These are phyloP conservation scores for Melanchra persicariae DNA, from an alignment of 2,888 invertebrate species.

Conservation along the genomic window DNA sequence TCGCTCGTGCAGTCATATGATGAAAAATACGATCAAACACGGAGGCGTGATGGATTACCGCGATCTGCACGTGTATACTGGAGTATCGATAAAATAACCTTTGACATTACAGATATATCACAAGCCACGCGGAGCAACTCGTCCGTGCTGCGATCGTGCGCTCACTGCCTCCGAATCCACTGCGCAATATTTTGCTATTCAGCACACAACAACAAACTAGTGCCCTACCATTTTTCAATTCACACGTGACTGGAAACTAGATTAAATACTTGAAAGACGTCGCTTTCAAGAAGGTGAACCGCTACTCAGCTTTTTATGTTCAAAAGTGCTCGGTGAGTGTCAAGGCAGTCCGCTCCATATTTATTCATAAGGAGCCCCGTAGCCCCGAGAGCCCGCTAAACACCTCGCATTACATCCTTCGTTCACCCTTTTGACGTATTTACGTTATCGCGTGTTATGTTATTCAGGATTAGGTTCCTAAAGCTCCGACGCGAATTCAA, in stretches of 20 bases:
- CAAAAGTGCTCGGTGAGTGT: conserved; percentile 60
- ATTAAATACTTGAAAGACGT: conserved; percentile 71
- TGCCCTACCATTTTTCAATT: conserved; percentile 83
- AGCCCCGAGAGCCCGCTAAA: conserved; percentile 73
- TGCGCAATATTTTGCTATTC: conserved; percentile 77
- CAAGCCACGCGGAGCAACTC: conserved; percentile 22
- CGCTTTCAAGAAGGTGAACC: conserved; percentile 57
- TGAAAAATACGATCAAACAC: conserved; percentile 63
- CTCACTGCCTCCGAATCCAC: conserved; percentile 35
- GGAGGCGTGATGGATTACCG: conserved; percentile 67
- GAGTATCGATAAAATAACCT: conserved; percentile 65
- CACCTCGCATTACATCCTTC: conserved; percentile 76
- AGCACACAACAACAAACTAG: conserved; percentile 76
- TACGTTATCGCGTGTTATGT: conserved; percentile 71
- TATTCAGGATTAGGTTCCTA: conserved; percentile 71
- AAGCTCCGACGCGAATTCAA: conserved; percentile 67
- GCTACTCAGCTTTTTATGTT: conserved; percentile 67
- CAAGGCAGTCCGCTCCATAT: conserved; percentile 70
- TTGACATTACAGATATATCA: conserved; percentile 63
- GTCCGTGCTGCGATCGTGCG: conserved; percentile 33
- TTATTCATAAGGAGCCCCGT: conserved; percentile 76
- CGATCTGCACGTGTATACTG: conserved; percentile 52
- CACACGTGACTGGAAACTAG: conserved; percentile 80
- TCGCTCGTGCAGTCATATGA: conserved; percentile 54
- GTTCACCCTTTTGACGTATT: conserved; percentile 76